Evolutionary conservation across 2,888 invertebrate species (phyloP), one percentile per base, ranked within the genome.

Genomic region (Ichneumon xanthorius): DNA sequence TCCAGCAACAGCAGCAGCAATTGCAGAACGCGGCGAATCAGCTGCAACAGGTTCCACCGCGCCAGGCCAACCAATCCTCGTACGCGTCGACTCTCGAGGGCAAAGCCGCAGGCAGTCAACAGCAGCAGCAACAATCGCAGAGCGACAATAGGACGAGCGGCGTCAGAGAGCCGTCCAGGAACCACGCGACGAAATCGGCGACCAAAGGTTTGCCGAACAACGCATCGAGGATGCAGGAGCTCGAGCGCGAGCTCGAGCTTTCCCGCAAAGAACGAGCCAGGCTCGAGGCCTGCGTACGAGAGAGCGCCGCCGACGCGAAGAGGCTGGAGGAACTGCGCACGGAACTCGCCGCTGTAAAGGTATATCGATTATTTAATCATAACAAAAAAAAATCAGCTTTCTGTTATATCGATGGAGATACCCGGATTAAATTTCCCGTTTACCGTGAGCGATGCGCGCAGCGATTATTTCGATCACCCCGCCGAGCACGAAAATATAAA

Each of bases 231-330:
- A 94, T 95, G 91, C 95, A 95, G 87, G 96, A 96, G 94, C 95
- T 97, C 90, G 96, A 96, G 85, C 95, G 95, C 75, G 97, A 97
- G 92, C 95, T 97, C 82, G 95, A 96, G 86, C 94, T 95, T 88
- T 94, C 97, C 80, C 95, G 96, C 89, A 95, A 95, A 81, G 97
- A 97, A 94, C 95, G 97, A 88, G 95, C 96, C 58, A 95, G 96
- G 89, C 94, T 97, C 89, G 97, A 97, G 95, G 96, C 97, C 90
- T 91, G 88, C 26, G 88, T 92, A 1, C 89, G 89, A 4, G 93
- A 92, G 53, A 90, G 89, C 4, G 88, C 89, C 16, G 87, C 83
- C 75, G 91, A 93, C 48, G 87, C 89, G 63, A 90, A 91, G 70
- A 89, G 88, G 78, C 89, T 93, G 79, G 93, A 93, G 70, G 93